Conservation (phyloP, 1,140 invertebrate genomes). For the Bombus superbus region DNA sequence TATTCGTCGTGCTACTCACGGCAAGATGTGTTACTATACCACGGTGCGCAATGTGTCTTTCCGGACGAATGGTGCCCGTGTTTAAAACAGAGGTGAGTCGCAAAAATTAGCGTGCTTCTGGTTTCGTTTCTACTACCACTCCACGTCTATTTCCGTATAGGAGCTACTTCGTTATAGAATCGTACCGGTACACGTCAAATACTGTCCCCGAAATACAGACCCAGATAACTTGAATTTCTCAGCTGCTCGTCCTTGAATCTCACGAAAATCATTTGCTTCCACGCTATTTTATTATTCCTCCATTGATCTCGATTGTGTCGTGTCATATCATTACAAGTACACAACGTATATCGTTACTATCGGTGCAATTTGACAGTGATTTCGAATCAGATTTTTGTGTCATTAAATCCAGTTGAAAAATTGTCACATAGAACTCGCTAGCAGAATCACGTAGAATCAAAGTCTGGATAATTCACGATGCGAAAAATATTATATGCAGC, state of each 20-base stretch:
- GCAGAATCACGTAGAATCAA: too few species aligned
- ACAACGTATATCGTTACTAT: too few species aligned
- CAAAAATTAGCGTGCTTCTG: slow-evolving; percentile 9
- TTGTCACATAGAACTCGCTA: too few species aligned
- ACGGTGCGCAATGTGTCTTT: slow-evolving; percentile 31
- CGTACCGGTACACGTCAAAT: slow-evolving; percentile 43
- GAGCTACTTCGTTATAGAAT: slow-evolving; percentile 54
- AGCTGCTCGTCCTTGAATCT: slow-evolving; percentile 44
- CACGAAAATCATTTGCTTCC: slow-evolving; percentile 4
- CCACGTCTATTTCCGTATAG: slow-evolving; percentile 62
- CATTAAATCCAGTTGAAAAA: not conserved
- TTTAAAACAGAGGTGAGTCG: slow-evolving; percentile 58
- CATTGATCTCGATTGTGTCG: not conserved
- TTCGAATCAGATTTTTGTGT: too few species aligned
- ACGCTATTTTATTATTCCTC: not conserved
- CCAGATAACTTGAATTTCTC: slow-evolving; percentile 37
- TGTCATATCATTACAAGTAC: not conserved
- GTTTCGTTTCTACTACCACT: slow-evolving; percentile 15
- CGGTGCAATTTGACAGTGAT: not conserved
- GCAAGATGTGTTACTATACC: slow-evolving; percentile 43
- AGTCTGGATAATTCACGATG: not conserved
- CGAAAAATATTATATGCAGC: not conserved
- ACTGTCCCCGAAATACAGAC: slow-evolving; percentile 48
- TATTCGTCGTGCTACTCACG: slow-evolving; percentile 20
- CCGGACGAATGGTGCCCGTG: slow-evolving; percentile 10